phyloP scores from a whole-genome alignment of 2,888 invertebrate species.

The Hirtodrosophila trivittata region DNA sequence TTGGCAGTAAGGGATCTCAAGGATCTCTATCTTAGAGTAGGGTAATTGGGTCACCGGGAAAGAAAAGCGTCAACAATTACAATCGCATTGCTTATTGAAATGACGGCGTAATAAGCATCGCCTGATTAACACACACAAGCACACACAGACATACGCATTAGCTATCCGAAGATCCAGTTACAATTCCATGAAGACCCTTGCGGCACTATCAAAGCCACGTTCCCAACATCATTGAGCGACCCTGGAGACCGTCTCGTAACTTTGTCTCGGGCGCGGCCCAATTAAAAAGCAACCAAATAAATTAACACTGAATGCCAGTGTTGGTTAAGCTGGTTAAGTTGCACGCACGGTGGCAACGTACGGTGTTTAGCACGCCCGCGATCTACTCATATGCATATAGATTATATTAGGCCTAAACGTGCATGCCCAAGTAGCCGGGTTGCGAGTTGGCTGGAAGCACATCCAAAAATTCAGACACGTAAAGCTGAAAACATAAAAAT shows the following conservation, averaged over 20 bases:
- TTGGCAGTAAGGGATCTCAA: not conserved
- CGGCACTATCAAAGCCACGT: constrained; percentile 18
- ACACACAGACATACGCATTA: not conserved
- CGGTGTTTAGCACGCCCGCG: constrained; percentile 9
- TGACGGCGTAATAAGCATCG: constrained; percentile 31
- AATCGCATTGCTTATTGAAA: constrained; percentile 27
- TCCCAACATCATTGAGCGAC: not conserved
- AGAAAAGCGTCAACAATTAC: constrained; percentile 18
- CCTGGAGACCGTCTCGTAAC: not conserved
- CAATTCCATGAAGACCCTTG: not conserved
- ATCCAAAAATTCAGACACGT: constrained; percentile 71
- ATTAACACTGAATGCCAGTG: constrained; percentile 21
- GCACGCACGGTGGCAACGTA: constrained; percentile 24
- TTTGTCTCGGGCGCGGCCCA: constrained; percentile 7
- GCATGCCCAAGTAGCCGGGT: constrained; percentile 11
- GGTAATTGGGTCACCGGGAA: constrained; percentile 15
- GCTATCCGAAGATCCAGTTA: constrained; percentile 13
- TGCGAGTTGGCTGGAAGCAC: constrained; percentile 4
- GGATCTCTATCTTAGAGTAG: constrained; percentile 4
- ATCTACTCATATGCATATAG: constrained; percentile 40
- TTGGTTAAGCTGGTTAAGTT: constrained; percentile 6
- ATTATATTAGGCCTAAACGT: constrained; percentile 12
- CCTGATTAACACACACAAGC: constrained; percentile 32
- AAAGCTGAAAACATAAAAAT: constrained; percentile 76
- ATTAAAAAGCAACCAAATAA: constrained; percentile 57